These are phyloP conservation scores for Tringa solitaria DNA, from an alignment of 2,113 vertebrate species.

Conservation along the genomic window DNA sequence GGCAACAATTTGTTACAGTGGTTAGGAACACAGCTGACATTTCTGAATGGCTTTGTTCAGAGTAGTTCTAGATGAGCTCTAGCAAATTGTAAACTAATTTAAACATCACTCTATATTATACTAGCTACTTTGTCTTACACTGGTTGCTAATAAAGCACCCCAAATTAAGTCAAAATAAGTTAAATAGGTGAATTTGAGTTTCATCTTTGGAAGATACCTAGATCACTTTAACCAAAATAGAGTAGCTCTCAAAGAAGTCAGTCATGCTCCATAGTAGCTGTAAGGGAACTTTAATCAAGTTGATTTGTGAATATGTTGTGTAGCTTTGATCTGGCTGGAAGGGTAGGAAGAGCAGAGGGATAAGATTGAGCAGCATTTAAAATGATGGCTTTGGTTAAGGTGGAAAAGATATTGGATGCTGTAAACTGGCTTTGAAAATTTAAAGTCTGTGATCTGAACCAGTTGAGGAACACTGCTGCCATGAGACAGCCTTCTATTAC, in stretches of 20 bases:
- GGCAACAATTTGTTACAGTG: slow-evolving; percentile 99
- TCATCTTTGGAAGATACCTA: slow-evolving; percentile 50
- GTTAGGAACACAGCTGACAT: slow-evolving; percentile 90
- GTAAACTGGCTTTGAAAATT: not conserved
- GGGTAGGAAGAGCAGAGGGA: not conserved
- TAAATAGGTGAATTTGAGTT: slow-evolving; percentile 75
- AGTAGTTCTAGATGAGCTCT: slow-evolving; percentile 92
- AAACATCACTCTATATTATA: slow-evolving; percentile 99
- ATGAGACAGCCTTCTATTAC: not conserved
- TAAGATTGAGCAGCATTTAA: not conserved
- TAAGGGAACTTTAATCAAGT: not conserved
- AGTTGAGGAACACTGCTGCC: not conserved
- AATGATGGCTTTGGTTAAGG: not conserved
- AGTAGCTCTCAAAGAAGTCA: slow-evolving; percentile 14
- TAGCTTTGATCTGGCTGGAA: not conserved
- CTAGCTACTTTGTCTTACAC: slow-evolving; percentile 91
- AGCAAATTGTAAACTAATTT: slow-evolving; percentile 99
- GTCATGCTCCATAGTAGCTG: not conserved
- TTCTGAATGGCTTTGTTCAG: slow-evolving; percentile 92
- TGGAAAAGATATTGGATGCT: not conserved
- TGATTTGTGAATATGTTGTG: not conserved
- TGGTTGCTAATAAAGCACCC: slow-evolving; percentile 90
- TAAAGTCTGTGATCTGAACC: not conserved
- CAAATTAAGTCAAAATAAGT: slow-evolving; percentile 80
- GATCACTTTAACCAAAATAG: slow-evolving; percentile 31